Evolutionary conservation across 2,888 invertebrate species (phyloP).

Genomic region (Ectemnius lituratus): DNA sequence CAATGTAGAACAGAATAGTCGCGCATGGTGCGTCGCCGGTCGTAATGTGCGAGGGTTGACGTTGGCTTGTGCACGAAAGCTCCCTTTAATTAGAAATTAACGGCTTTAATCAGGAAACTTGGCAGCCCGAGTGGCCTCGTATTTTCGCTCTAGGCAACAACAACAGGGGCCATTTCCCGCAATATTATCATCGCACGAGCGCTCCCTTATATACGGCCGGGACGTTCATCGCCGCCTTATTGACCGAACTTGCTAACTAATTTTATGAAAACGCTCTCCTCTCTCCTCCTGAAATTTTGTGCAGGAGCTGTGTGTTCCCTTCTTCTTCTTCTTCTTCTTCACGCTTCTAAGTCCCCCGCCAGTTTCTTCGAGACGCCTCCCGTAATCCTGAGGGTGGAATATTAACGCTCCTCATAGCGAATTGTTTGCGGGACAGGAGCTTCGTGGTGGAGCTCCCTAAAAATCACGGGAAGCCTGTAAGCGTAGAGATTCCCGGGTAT

Average conservation of each 20-base stretch:
- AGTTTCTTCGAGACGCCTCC: slow-evolving; percentile 10
- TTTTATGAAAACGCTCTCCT: slow-evolving; percentile 69
- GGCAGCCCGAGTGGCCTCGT: slow-evolving; percentile 63
- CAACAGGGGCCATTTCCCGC: slow-evolving; percentile 49
- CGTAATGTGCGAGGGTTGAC: slow-evolving; percentile 13
- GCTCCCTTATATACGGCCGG: slow-evolving; percentile 46
- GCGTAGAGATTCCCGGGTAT: too few species aligned
- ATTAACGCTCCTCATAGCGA: not conserved
- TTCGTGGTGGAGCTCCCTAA: too few species aligned
- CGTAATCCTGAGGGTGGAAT: not conserved
- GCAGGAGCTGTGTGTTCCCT: not conserved
- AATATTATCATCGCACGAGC: slow-evolving; percentile 68
- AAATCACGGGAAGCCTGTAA: too few species aligned
- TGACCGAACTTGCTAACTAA: slow-evolving; percentile 67
- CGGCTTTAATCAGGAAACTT: slow-evolving; percentile 74
- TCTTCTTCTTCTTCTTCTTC: not conserved
- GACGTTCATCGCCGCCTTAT: slow-evolving; percentile 67
- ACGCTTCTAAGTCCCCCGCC: not conserved
- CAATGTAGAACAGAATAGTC: too few species aligned
- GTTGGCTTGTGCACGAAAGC: slow-evolving; percentile 14
- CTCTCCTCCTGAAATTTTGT: slow-evolving; percentile 26
- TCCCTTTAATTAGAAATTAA: slow-evolving; percentile 73
- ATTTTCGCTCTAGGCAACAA: slow-evolving; percentile 65
- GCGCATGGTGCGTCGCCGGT: slow-evolving; percentile 16
- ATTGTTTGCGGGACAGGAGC: not conserved